Conservation (phyloP, 1,140 invertebrate species). For the Bombus superbus region DNA sequence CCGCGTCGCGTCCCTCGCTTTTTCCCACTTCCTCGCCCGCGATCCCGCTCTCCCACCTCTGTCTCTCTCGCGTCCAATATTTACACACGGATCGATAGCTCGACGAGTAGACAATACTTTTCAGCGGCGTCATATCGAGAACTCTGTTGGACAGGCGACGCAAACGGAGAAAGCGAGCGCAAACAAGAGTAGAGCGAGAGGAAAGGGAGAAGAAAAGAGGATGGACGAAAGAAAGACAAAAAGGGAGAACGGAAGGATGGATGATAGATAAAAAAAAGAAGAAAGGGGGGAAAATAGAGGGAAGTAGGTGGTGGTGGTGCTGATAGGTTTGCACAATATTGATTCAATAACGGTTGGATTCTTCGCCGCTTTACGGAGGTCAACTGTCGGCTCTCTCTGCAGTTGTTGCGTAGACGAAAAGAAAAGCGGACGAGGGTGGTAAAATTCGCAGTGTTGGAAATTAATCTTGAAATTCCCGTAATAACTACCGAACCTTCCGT, state of each 20-base stretch:
- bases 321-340: constrained; percentile 79
- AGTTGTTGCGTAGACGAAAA: neutral
- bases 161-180: constrained; percentile 65
- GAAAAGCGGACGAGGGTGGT: too few relatives aligned
- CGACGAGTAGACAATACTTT: constrained; percentile 66
- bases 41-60: neutral
- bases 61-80: constrained; percentile 63
- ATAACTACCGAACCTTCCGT: too few relatives aligned
- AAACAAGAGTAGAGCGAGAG: neutral
- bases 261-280: constrained; percentile 22
- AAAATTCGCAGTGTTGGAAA: too few relatives aligned
- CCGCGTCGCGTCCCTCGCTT: neutral
- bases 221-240: constrained; percentile 47
- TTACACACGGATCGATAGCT: constrained; percentile 72
- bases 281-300: constrained; percentile 6
- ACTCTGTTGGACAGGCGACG: constrained; percentile 34
- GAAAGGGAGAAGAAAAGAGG: constrained; percentile 46
- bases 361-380: constrained; percentile 66
- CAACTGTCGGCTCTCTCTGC: neutral
- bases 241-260: neutral
- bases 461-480: too few relatives aligned
- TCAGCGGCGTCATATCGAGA: constrained; percentile 52
- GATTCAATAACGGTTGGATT: constrained; percentile 79
- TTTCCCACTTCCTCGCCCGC: neutral
- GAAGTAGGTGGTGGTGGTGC: neutral